Base-by-base conservation (phyloP, 2,113 vertebrate species). In the Mesitornis unicolor region DNA sequence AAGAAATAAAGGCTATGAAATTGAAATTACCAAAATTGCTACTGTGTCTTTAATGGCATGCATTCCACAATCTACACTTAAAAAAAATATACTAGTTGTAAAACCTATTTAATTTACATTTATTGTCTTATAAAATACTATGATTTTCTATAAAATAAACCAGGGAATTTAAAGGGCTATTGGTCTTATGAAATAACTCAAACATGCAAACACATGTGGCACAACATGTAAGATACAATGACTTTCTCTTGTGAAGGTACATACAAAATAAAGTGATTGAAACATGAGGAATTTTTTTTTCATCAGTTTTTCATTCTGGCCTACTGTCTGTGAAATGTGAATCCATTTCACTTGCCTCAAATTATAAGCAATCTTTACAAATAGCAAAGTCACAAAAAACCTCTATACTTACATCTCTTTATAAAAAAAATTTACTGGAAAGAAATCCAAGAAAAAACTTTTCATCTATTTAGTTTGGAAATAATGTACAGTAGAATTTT, bases 261-360 rank as follows among this genome's bases (percentile, higher is more conserved):
- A 48, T 56, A 19, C 4, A 47, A n/a, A 12, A 33, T 68, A 40
- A 71, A 63, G 19, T 35, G 12, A 70, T 13, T 19, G 40, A 69
- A 78, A 40, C 40, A 47, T 28, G 19, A 61, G 10, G 29, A 54
- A 61, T 5, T 16, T 17, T 50, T 42, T 61, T 45, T 71, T 8
- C 0, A 18, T 33, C 5, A 31, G 2, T 60, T 16, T 70, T 59
- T 79, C 1, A 36, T 69, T 75, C 45, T 9, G 1, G 12, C 15
- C 25, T 54, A 22, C 2, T 35, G 7, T 57, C 6, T 16, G 6
- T 54, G 43, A 71, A 28, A 33, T 59, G 7, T 43, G 18, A 61
- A 40, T 56, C n/a, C 18, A 5, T 36, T 64, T 63, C 18, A 40
- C 9, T 68, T 59, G 4, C 45, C 45, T 69, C 65, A 95, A 74